Evolutionary conservation across 2,888 invertebrate species (phyloP), one percentile per base, ranked within the genome.

Genomic region (Callinectes sapidus): DNA sequence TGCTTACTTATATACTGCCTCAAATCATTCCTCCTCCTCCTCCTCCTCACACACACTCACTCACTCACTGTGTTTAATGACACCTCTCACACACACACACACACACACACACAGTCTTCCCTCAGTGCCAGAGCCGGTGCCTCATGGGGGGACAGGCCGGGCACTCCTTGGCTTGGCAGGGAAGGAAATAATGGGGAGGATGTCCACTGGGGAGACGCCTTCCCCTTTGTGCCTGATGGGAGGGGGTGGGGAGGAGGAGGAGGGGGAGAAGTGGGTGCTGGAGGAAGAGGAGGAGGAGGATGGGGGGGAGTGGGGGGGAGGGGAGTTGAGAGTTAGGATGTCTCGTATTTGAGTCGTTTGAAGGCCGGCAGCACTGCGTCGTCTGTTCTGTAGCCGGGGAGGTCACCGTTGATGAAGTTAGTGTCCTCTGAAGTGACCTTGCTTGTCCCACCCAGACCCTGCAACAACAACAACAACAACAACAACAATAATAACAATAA

Each of bases 261-360:
- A 28, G 28, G 71, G 71, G 28, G 10, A 6, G 71, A 6, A 71
- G 23, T 48, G 48, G 48, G 48, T 48, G 10, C 48, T 48, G 23
- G 61, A 61, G 61, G 5, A 23, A 61, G 18, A 61, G 61, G 23
- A 16, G 23, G 13, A 18, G 23, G 18, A 61, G 2, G 23, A 14
- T 8, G 18, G 23, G 61, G 5, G 28, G 10, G 18, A 28, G 71
- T 6, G 18, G 71, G 28, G n/a, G 71, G n/a, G 1, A 28, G n/a
- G 71, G 71, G 28, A 71, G 81, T 92, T 87, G 71, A 28, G 28
- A 71, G 81, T 92, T 87, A 92, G 13, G 71, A 91, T 32, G 92
- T 90, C 54, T 93, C 92, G 66, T 93, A 93, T n/a, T 93, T 93
- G 32, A 93, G 89, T 6, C 92, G 35, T 66, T 93, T 93, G 88